These are phyloP conservation scores for Helogale parvula DNA, from an alignment of 2,113 vertebrate genomes.

Conservation along the genomic window DNA sequence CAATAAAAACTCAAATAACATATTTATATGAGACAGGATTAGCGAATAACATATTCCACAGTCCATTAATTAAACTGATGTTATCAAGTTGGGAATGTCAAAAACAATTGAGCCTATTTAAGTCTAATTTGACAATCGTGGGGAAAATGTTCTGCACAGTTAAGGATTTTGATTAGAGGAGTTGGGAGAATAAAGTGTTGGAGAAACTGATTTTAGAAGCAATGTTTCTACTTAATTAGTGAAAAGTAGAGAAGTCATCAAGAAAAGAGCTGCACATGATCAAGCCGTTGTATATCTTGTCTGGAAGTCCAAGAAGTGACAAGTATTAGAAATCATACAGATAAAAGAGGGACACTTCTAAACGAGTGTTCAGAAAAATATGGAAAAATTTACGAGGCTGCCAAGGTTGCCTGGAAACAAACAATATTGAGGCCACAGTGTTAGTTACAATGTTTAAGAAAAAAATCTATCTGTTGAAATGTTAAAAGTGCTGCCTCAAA, in stretches of 20 bases:
- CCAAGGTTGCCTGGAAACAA: slow-evolving; percentile 56
- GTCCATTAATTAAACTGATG: slow-evolving; percentile 30
- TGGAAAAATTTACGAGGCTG: slow-evolving; percentile 36
- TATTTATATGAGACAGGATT: slow-evolving; percentile 31
- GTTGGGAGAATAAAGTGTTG: slow-evolving; percentile 12
- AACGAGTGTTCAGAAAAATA: slow-evolving; percentile 47
- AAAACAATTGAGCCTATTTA: slow-evolving; percentile 57
- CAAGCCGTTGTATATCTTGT: background rate
- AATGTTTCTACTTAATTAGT: slow-evolving; percentile 54
- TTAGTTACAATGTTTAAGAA: slow-evolving; percentile 20
- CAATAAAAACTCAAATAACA: slow-evolving; percentile 29
- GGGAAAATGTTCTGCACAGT: slow-evolving; percentile 29
- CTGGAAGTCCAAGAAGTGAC: slow-evolving; percentile 31
- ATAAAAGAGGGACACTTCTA: slow-evolving; percentile 37
- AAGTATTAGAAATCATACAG: background rate
- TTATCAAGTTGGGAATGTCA: slow-evolving; percentile 21
- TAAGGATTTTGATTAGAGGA: slow-evolving; percentile 46
- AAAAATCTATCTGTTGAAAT: slow-evolving; percentile 40
- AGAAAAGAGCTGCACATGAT: background rate
- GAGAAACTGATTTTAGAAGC: slow-evolving; percentile 41
- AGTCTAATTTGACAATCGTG: slow-evolving; percentile 39
- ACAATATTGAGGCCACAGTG: slow-evolving; percentile 10
- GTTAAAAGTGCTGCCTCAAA: slow-evolving; percentile 8
- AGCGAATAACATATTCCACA: slow-evolving; percentile 24
- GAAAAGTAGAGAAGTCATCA: slow-evolving; percentile 14